Base-by-base conservation (phyloP, 2,888 invertebrate species). In the Agapostemon virescens region DNA sequence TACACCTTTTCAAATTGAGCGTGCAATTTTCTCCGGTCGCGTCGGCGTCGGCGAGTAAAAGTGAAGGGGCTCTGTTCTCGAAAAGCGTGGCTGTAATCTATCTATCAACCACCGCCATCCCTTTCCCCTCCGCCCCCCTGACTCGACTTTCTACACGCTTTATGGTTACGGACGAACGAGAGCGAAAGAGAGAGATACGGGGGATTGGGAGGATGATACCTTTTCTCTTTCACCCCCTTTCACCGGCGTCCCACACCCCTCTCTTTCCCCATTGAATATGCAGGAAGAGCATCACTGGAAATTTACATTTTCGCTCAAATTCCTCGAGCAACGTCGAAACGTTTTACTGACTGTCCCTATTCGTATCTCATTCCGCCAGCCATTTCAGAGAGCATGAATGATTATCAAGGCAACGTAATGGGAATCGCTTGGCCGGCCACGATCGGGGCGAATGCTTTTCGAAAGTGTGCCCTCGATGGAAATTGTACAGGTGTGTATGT, bases 181-280 rank as follows among this genome's bases (percentile, higher is more conserved):
- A n/a, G n/a, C n/a, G n/a, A n/a, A n/a, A n/a, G n/a, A n/a, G n/a
- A n/a, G n/a, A n/a, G n/a, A n/a, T n/a, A n/a, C n/a, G n/a, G n/a
- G n/a, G n/a, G n/a, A n/a, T n/a, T n/a, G n/a, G n/a, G n/a, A n/a
- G 66, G 84, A 84, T 82, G 84, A 84, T 84, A 84, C 82, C 84
- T 73, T 79, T 76, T 69, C 79, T 77, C 61, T 61, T 61, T 26
- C 26, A 26, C 49, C 49, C 49, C 49, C 49, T 49, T 49, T 49
- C 49, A 49, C n/a, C 49, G 11, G n/a, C 61, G 61, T 11, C 26
- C 15, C 7, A 42, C 70, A 61, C 79, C 45, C 67, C 30, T 7
- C 58, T 13, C 7, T 26, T 17, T 55, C 20, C 63, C 64, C 74
- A 83, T 83, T 84, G 85, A 85, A 85, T 85, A 85, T 84, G 84